Conservation (phyloP, 2,888 invertebrate species). For the Tanytarsus gracilentus region DNA sequence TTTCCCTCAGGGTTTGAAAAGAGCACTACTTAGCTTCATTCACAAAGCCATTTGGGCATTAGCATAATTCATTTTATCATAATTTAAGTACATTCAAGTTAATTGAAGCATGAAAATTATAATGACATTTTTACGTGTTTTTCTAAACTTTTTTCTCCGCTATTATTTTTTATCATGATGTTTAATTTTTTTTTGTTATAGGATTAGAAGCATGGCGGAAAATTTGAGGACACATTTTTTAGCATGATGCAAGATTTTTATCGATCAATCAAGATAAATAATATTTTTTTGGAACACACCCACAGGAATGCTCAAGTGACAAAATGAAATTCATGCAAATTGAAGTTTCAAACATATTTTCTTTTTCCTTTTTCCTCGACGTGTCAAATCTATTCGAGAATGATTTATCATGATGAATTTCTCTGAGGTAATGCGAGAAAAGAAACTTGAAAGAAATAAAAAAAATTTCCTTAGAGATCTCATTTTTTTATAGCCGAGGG, state of each 20-base stretch:
- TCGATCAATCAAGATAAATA: too few relatives aligned
- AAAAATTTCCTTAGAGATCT: neutral
- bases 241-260: too few relatives aligned
- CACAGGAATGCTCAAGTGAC: too few relatives aligned
- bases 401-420: constrained; percentile 3
- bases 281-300: too few relatives aligned
- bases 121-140: constrained; percentile 31
- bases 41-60: constrained; percentile 19
- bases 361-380: too few relatives aligned
- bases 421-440: neutral
- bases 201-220: neutral
- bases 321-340: constrained; percentile 7
- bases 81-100: constrained; percentile 16
- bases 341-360: neutral
- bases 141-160: neutral
- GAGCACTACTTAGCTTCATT: constrained; percentile 6
- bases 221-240: neutral
- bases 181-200: neutral
- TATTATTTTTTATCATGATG: neutral
- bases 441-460: neutral
- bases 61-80: constrained; percentile 8
- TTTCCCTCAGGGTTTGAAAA: constrained; percentile 7
- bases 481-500: neutral
- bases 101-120: constrained; percentile 30
- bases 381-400: constrained; percentile 4